These are phyloP conservation scores for Silurus lanzhouensis DNA, from an alignment of 2,797 vertebrate species.

Conservation along the genomic window DNA sequence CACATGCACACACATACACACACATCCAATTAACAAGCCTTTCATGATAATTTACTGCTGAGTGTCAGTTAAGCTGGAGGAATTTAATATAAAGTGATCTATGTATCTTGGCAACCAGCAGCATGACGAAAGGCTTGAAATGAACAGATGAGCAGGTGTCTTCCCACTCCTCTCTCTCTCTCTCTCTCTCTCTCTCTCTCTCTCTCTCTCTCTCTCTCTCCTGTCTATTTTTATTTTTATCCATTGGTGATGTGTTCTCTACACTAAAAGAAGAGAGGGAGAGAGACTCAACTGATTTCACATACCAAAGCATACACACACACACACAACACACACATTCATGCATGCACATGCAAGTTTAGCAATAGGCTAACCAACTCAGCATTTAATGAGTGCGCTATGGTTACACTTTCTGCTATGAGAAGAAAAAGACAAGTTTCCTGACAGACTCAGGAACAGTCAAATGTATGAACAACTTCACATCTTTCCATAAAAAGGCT, in stretches of 20 bases:
- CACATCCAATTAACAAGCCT: slow-evolving; percentile 60
- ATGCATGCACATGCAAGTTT: slow-evolving; percentile 16
- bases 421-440: neutral
- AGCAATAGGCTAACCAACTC: slow-evolving; percentile 13
- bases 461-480: neutral
- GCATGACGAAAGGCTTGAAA: slow-evolving; percentile 63
- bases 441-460: neutral
- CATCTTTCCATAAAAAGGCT: neutral
- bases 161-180: slow-evolving; percentile 45
- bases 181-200: slow-evolving; percentile 16
- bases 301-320: slow-evolving; percentile 13
- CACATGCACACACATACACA: slow-evolving; percentile 2
- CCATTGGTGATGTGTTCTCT: slow-evolving; percentile 12
- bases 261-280: neutral
- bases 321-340: slow-evolving; percentile 6
- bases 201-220: slow-evolving; percentile 3
- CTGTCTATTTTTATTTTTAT: neutral
- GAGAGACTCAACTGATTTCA: neutral
- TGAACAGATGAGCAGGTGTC: slow-evolving; percentile 62
- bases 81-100: slow-evolving; percentile 77
- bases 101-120: slow-evolving; percentile 69
- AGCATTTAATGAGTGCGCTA: slow-evolving; percentile 7
- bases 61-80: slow-evolving; percentile 66
- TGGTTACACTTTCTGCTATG: neutral
- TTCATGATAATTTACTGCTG: slow-evolving; percentile 72